Conservation (phyloP, 2,113 vertebrate species). For the Alligator mississippiensis region DNA sequence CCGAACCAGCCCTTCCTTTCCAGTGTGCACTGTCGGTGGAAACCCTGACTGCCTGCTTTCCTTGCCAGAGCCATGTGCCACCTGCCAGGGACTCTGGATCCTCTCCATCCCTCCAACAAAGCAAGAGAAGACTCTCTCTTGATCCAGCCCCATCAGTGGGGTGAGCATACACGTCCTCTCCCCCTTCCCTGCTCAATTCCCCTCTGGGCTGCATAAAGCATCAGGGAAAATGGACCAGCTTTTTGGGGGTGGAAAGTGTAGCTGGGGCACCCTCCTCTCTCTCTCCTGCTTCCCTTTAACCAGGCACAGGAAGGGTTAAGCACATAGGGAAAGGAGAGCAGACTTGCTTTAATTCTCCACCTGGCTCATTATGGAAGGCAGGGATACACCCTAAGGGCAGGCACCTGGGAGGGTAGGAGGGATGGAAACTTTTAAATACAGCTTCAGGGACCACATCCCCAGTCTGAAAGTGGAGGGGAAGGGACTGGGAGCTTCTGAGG, state of each 20-base stretch:
- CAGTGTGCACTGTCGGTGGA: neutral
- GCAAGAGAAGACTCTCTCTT: neutral
- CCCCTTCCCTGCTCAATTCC: neutral
- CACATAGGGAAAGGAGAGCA: too few species aligned
- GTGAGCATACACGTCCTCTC: too few species aligned
- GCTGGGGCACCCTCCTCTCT: neutral
- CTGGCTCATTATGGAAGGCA: neutral
- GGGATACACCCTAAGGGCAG: neutral
- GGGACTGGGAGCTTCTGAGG: neutral
- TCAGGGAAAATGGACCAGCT: neutral
- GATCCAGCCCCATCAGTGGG: too few species aligned
- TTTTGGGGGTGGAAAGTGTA: neutral
- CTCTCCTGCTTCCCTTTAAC: neutral
- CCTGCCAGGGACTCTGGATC: neutral
- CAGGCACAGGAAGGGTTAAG: neutral
- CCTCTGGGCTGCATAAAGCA: neutral
- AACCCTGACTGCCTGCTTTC: constrained; percentile 31
- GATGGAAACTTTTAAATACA: neutral
- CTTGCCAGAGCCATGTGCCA: constrained; percentile 51
- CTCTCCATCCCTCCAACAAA: neutral
- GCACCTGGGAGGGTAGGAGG: neutral
- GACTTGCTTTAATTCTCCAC: neutral
- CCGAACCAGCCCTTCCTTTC: neutral
- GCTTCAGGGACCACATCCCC: accelerated
- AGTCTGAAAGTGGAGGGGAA: neutral